Evolutionary conservation across 1,140 invertebrate species (phyloP).

Genomic region (Phymastichus coffea): DNA sequence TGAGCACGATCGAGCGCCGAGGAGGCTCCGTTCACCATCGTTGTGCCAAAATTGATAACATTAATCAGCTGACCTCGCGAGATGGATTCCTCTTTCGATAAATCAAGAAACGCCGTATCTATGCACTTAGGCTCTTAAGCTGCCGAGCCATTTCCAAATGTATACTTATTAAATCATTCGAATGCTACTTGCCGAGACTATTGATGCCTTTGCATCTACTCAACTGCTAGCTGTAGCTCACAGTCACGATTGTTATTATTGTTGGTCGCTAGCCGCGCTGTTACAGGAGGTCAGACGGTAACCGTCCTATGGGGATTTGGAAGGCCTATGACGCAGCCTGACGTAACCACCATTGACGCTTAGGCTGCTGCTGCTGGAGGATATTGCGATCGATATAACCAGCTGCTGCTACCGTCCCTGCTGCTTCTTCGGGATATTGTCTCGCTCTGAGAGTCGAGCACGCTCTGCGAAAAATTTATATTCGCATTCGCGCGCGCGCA

Average conservation of each 20-base stretch:
- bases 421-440: conserved; percentile 5
- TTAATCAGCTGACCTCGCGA: neutral
- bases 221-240: too few relatives aligned
- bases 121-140: too few relatives aligned
- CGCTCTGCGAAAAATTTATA: neutral
- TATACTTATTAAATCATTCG: too few relatives aligned
- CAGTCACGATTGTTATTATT: conserved; percentile 4
- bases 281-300: neutral
- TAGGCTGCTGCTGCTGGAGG: neutral
- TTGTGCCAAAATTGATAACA: neutral
- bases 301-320: conserved; percentile 13
- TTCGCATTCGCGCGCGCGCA: neutral
- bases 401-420: neutral
- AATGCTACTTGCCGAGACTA: too few relatives aligned
- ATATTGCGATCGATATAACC: conserved; percentile 10
- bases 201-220: too few relatives aligned
- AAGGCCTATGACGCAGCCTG: neutral
- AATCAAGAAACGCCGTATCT: conserved; percentile 5
- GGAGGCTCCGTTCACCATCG: too few relatives aligned
- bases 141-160: too few relatives aligned
- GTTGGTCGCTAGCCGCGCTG: neutral
- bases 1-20: neutral
- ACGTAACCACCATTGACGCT: neutral
- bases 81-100: neutral
- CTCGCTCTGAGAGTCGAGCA: too few relatives aligned